Evolutionary conservation across 2,113 vertebrate species (phyloP).

Genomic region (Gavia stellata): DNA sequence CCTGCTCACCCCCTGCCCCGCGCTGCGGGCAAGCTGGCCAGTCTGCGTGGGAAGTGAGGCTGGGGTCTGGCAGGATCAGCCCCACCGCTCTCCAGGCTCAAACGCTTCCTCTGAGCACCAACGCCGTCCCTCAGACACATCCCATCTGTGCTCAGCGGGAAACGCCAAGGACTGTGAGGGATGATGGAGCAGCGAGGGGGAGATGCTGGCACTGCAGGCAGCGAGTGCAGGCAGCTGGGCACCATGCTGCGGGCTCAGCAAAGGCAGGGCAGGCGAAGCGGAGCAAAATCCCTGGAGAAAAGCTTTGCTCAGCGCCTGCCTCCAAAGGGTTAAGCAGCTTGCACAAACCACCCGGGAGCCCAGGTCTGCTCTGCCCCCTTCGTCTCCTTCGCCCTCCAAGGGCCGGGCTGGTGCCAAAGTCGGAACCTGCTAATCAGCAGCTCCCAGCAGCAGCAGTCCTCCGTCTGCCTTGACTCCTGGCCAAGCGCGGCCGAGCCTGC

Average conservation of each 20-base stretch:
- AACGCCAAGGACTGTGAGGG: fast-evolving
- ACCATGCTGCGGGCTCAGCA: fast-evolving
- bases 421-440: conserved; percentile 76
- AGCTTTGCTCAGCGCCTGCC: not conserved
- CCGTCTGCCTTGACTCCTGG: conserved; percentile 70
- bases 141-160: fast-evolving
- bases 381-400: conserved; percentile 62
- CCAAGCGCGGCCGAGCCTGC: conserved; percentile 79
- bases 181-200: fast-evolving
- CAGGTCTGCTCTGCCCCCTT: conserved; percentile 33
- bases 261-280: not conserved
- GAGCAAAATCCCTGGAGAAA: not conserved
- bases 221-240: not conserved
- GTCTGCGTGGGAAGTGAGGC: not conserved
- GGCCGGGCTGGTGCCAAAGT: conserved; percentile 73
- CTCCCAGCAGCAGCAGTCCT: conserved; percentile 64
- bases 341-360: not conserved
- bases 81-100: not conserved
- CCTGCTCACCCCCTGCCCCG: not conserved
- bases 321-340: conserved; percentile 1
- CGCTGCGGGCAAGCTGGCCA: not conserved
- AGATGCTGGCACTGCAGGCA: not conserved
- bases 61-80: not conserved
- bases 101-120: not conserved
- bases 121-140: fast-evolving